phyloP scores from a whole-genome alignment of 2,113 vertebrate species.

The Mixornis gularis region DNA sequence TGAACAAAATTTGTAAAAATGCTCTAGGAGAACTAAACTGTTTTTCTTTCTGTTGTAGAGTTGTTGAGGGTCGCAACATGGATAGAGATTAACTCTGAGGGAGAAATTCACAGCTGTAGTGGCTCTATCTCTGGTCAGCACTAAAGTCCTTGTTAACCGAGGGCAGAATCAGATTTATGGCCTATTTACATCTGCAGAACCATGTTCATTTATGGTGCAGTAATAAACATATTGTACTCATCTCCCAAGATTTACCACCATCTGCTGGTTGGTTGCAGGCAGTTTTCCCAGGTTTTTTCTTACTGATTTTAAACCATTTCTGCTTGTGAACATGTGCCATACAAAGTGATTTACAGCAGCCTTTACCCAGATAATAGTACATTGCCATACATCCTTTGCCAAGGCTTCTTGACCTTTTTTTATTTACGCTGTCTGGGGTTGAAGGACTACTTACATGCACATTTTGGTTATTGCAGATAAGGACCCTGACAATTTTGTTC shows the following conservation, averaged over 20 bases:
- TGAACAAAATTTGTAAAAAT: background rate
- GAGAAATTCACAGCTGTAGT: background rate
- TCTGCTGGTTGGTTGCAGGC: background rate
- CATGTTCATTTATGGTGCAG: background rate
- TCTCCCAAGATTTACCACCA: background rate
- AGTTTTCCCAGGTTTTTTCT: background rate
- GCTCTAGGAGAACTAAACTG: background rate
- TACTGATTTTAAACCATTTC: background rate
- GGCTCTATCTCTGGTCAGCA: background rate
- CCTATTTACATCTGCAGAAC: background rate
- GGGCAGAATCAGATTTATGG: background rate
- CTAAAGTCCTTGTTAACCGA: background rate
- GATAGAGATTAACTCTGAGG: background rate
- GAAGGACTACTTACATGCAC: background rate
- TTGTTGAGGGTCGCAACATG: background rate
- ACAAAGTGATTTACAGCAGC: conserved; percentile 19
- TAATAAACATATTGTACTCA: background rate
- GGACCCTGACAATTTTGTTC: background rate
- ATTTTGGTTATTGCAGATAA: conserved; percentile 32
- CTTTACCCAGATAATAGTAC: background rate
- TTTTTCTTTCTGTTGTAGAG: background rate
- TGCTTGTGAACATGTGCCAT: background rate
- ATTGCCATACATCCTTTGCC: background rate
- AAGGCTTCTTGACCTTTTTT: conserved; percentile 12
- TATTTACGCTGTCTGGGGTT: background rate